These are phyloP conservation scores for Helicoverpa assulta DNA, from an alignment of 2,888 invertebrate genomes.

Conservation along the genomic window DNA sequence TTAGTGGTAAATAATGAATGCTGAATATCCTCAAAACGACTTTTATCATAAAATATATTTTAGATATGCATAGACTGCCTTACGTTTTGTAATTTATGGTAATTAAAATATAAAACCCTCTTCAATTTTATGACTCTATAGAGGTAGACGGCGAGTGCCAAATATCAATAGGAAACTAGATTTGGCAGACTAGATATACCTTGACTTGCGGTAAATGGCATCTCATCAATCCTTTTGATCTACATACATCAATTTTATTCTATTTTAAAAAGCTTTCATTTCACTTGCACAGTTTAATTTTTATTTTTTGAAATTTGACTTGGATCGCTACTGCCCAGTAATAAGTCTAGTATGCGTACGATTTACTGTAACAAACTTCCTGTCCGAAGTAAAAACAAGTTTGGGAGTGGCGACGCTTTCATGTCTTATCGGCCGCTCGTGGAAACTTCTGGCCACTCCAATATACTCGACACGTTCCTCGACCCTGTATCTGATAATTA, in stretches of 20 bases:
- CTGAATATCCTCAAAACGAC: slow-evolving; percentile 3
- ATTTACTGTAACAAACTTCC: slow-evolving; percentile 59
- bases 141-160: slow-evolving; percentile 22
- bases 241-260: neutral
- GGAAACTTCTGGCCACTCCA: slow-evolving; percentile 82
- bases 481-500: slow-evolving; percentile 64
- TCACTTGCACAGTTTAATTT: too few relatives aligned
- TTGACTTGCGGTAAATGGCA: neutral
- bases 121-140: slow-evolving; percentile 9
- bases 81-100: slow-evolving; percentile 1
- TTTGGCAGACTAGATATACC: slow-evolving; percentile 8
- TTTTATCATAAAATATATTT: slow-evolving; percentile 2
- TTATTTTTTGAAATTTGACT: too few relatives aligned
- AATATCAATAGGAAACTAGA: slow-evolving; percentile 5
- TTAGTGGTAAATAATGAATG: slow-evolving; percentile 13
- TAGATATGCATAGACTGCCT: neutral
- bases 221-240: neutral
- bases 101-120: slow-evolving; percentile 8
- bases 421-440: slow-evolving; percentile 75
- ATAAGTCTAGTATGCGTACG: slow-evolving; percentile 44
- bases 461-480: slow-evolving; percentile 60
- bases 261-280: neutral
- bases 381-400: slow-evolving; percentile 68
- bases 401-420: slow-evolving; percentile 71
- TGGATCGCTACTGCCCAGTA: slow-evolving; percentile 13